phyloP scores from a whole-genome alignment of 1,140 invertebrate genomes.

The Drosophila ercepeae region DNA sequence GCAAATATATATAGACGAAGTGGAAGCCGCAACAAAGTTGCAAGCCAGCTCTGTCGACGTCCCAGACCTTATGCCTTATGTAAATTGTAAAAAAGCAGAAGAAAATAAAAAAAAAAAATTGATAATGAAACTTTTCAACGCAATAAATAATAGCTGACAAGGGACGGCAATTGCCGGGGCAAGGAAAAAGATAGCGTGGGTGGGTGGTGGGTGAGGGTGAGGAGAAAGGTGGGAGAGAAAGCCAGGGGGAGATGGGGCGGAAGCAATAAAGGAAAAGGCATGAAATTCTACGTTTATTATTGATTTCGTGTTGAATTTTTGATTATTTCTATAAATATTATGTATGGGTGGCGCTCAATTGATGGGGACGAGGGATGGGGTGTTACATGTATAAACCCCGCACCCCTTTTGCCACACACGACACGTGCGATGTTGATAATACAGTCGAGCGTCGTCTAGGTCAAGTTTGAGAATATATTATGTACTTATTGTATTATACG shows the following conservation, averaged over 20 bases:
- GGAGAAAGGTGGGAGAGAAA: background rate
- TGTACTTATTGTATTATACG: constrained; percentile 33
- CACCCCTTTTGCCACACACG: constrained; percentile 17
- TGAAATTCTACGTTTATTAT: constrained; percentile 68
- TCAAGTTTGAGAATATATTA: constrained; percentile 61
- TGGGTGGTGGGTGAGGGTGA: no score
- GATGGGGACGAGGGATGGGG: background rate
- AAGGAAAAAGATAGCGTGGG: background rate
- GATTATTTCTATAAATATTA: constrained; percentile 77
- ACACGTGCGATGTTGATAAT: constrained; percentile 70
- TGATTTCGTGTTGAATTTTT: constrained; percentile 76
- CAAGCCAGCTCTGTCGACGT: constrained; percentile 52
- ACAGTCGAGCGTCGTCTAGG: constrained; percentile 54
- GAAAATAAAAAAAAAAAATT: constrained; percentile 42
- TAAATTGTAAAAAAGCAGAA: constrained; percentile 59
- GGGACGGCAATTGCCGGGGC: constrained; percentile 20
- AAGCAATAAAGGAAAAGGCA: constrained; percentile 52
- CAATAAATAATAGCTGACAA: constrained; percentile 72
- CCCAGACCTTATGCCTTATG: constrained; percentile 66
- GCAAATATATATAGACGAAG: constrained; percentile 12
- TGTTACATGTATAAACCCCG: constrained; percentile 1
- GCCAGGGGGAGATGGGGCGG: constrained; percentile 1
- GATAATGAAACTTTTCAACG: constrained; percentile 80
- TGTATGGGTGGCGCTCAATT: constrained; percentile 15
- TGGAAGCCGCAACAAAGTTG: constrained; percentile 71